Evolutionary conservation across 2,113 vertebrate species (phyloP), one percentile per base, ranked within the genome.

Genomic region (Bubalus kerabau): DNA sequence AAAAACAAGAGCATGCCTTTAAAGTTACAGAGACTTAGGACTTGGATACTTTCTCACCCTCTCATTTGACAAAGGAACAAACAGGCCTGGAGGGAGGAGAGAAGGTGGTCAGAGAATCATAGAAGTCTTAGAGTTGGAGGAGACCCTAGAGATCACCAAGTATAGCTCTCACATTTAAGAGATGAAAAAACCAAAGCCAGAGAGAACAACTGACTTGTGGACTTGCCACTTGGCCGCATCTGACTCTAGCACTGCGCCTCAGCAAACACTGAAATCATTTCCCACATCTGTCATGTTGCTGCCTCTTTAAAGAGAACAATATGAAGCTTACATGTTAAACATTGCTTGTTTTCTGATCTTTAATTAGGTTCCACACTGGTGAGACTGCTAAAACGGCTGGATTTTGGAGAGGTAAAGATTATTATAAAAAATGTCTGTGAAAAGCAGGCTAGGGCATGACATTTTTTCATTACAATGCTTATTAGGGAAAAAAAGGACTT

Each of bases 21-120:
- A 40, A 93, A 96, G 87, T 96, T 78, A 93, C 87, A 97, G 32
- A 82, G 85, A 82, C 16, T 82, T 88, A 92, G 81, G 84, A 95
- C 17, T 94, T 85, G 76, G 76, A 90, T 87, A 85, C 24, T 87
- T 13, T 32, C 40, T 50, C 7, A 43, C 54, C 30, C 52, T 62
- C 71, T 89, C 78, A 19, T 91, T 95, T 95, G 94, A 67, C 56
- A 89, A 50, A 96, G 59, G 90, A 94, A 40, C 48, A 95, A 87
- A 90, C 24, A 85, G 26, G 64, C 76, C 78, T 74, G 28, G 21
- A 76, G n/a, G 48, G 7, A 32, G 28, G 80, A 54, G 14, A 32
- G 32, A 80, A 96, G 54, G 52, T 28, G 7, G 52, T 52, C 83
- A 13, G 26, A 95, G 40, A 91, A 83, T 52, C 24, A 52, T 0